Conservation (phyloP, 2,797 vertebrate species). For the Melanogrammus aeglefinus region DNA sequence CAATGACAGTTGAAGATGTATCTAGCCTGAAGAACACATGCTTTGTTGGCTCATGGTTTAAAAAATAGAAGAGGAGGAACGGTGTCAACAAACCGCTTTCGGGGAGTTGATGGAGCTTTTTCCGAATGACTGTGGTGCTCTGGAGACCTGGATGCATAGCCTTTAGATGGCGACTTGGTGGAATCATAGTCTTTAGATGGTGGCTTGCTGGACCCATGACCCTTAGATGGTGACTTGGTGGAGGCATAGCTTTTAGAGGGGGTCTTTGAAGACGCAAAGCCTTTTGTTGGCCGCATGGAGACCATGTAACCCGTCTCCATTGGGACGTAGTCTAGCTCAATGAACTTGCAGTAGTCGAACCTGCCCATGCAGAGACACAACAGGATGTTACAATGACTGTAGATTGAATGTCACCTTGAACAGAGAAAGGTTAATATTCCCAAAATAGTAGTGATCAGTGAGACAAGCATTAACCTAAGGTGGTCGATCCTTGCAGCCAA, state of each 20-base stretch:
- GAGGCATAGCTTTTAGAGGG: slow-evolving; percentile 59
- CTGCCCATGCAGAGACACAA: slow-evolving; percentile 72
- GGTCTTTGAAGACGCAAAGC: slow-evolving; percentile 68
- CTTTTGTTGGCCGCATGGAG: slow-evolving; percentile 81
- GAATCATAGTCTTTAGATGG: slow-evolving; percentile 79
- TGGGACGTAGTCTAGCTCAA: slow-evolving; percentile 81
- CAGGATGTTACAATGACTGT: slow-evolving; percentile 53
- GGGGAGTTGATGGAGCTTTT: slow-evolving; percentile 62
- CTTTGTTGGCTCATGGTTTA: slow-evolving; percentile 39
- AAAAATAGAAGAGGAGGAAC: slow-evolving; percentile 1
- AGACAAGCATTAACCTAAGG: background rate
- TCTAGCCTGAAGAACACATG: slow-evolving; percentile 44
- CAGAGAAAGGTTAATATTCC: background rate
- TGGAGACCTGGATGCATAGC: slow-evolving; percentile 62
- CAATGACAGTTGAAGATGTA: slow-evolving; percentile 4
- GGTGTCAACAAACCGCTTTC: slow-evolving; percentile 55
- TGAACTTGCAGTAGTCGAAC: slow-evolving; percentile 84
- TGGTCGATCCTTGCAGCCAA: background rate
- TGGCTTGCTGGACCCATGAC: slow-evolving; percentile 80
- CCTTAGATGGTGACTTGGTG: slow-evolving; percentile 58
- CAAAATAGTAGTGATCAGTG: background rate
- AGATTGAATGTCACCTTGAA: background rate
- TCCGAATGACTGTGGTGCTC: slow-evolving; percentile 70
- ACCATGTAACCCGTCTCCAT: slow-evolving; percentile 82
- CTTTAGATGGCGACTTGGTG: slow-evolving; percentile 79